Evolutionary conservation across 2,797 vertebrate species (phyloP).

Genomic region (Salmo trutta): DNA sequence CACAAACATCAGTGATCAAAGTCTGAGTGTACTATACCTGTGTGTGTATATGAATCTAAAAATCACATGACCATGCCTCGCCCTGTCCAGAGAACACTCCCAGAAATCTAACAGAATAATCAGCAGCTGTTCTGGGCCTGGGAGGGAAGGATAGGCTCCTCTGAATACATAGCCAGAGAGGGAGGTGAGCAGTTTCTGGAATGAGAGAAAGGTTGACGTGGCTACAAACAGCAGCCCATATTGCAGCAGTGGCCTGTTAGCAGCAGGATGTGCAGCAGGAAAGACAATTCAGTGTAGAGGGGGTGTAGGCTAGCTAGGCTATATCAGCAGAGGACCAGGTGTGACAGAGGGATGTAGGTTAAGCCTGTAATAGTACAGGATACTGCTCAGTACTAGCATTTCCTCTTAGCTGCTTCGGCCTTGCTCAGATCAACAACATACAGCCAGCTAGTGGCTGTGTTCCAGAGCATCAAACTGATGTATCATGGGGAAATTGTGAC

Average conservation of each 20-base stretch:
- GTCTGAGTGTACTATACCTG: conserved; percentile 27
- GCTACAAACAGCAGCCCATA: conserved; percentile 17
- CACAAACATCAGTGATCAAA: conserved; percentile 55
- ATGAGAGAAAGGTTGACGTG: neutral
- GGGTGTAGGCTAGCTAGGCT: neutral
- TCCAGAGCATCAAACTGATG: no score
- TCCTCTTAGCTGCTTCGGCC: neutral
- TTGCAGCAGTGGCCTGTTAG: conserved; percentile 1
- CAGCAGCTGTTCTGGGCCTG: neutral
- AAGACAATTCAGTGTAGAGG: neutral
- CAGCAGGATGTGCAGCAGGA: conserved; percentile 34
- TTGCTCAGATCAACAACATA: neutral
- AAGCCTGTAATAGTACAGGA: no score
- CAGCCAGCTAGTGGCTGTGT: neutral
- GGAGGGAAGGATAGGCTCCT: neutral
- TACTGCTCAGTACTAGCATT: neutral
- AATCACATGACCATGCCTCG: conserved; percentile 47
- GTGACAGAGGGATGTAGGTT: neutral
- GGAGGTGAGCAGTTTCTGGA: neutral
- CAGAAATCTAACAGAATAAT: neutral
- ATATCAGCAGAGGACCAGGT: conserved; percentile 26
- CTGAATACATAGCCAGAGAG: neutral
- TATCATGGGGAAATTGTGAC: no score
- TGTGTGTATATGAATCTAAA: conserved; percentile 1
- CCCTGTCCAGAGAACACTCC: conserved; percentile 38